Conservation (phyloP, 2,888 invertebrate species). For the Teinopalpus imperialis region DNA sequence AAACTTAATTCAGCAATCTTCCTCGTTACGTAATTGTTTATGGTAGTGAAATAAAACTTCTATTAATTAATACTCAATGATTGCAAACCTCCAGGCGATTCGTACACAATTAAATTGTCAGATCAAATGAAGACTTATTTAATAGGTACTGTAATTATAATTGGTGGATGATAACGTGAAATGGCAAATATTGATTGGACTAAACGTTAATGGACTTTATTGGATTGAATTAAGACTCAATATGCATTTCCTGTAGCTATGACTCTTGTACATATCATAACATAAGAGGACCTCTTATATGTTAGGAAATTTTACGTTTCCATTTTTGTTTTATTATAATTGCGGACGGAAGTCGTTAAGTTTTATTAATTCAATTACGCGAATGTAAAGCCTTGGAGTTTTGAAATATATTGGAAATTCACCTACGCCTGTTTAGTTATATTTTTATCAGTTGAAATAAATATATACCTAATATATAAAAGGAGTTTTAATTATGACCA, state of each 20-base stretch:
- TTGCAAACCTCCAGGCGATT: constrained; percentile 12
- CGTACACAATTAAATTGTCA: constrained; percentile 29
- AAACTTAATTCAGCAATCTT: no score
- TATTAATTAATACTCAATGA: constrained; percentile 9
- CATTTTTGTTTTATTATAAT: constrained; percentile 8
- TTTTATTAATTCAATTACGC: neutral
- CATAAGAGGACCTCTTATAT: constrained; percentile 4
- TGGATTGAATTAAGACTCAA: neutral
- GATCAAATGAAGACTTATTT: constrained; percentile 28
- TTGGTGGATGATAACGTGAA: constrained; percentile 14
- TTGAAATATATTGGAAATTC: neutral
- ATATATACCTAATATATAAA: no score
- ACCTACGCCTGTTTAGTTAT: neutral
- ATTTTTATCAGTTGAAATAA: neutral
- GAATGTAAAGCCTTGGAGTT: neutral
- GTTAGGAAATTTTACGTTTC: constrained; percentile 2
- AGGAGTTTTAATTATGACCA: no score
- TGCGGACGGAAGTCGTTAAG: constrained; percentile 7
- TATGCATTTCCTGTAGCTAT: no score
- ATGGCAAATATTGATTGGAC: neutral
- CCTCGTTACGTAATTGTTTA: neutral
- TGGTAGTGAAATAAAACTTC: constrained; percentile 10
- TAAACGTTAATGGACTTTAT: constrained; percentile 5
- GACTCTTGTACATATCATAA: no score
- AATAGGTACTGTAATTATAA: constrained; percentile 27